Percentiles rank a stretch among this genome's conserved stretches.
phyloP scores from a whole-genome alignment of 2,888 invertebrate species.

The Zaprionus obscuricornis region DNA sequence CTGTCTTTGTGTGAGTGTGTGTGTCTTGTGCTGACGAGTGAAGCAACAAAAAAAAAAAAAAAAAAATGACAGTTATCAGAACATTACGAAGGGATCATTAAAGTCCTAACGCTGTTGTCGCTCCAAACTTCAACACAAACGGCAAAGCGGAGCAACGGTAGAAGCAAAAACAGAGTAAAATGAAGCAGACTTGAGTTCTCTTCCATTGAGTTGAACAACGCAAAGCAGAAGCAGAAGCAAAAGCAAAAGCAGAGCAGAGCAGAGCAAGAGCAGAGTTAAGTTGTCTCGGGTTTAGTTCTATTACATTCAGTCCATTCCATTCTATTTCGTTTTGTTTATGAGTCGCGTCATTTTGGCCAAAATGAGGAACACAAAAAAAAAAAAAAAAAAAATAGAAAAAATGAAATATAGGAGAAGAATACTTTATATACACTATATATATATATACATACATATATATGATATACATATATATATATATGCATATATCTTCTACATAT shows the following conservation, averaged over 20 bases:
- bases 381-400: slow-evolving; percentile 16
- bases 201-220: no score
- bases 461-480: neutral
- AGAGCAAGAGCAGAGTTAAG: no score
- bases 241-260: no score
- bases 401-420: slow-evolving; percentile 11
- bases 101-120: slow-evolving; percentile 41
- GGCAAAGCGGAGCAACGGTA: slow-evolving; percentile 7
- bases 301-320: slow-evolving; percentile 54
- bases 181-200: no score
- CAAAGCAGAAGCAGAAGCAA: no score
- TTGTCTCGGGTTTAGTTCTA: no score
- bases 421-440: slow-evolving; percentile 11
- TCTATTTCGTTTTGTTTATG: slow-evolving; percentile 65
- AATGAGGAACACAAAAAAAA: slow-evolving; percentile 27
- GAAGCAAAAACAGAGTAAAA: neutral
- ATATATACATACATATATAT: slow-evolving; percentile 7
- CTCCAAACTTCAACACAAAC: slow-evolving; percentile 44
- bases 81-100: slow-evolving; percentile 70
- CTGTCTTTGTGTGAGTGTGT: neutral
- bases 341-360: slow-evolving; percentile 66
- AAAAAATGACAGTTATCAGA: slow-evolving; percentile 52
- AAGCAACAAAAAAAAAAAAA: neutral
- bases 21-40: slow-evolving; percentile 1
- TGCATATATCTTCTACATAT: slow-evolving; percentile 6